Evolutionary conservation across 2,797 vertebrate species (phyloP).

Genomic region (Enteromius mattozi): DNA sequence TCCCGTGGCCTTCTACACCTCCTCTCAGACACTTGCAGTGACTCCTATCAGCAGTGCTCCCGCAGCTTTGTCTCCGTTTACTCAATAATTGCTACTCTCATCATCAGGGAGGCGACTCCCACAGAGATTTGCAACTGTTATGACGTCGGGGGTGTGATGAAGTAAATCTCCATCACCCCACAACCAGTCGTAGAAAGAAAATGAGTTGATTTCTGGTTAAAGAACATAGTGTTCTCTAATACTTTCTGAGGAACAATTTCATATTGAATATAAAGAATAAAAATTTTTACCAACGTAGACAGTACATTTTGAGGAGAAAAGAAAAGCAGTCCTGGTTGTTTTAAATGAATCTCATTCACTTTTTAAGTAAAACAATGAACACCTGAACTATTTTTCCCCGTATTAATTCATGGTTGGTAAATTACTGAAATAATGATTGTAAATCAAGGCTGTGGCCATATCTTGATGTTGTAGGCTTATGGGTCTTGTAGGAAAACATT

Average conservation of each 20-base stretch:
- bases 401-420: neutral
- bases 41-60: conserved; percentile 10
- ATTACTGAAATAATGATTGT: neutral
- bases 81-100: conserved; percentile 30
- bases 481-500: neutral
- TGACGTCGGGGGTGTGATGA: conserved; percentile 16
- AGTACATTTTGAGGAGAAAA: neutral
- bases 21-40: conserved; percentile 11
- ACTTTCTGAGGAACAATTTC: neutral
- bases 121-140: conserved; percentile 16
- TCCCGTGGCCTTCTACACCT: conserved; percentile 13
- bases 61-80: conserved; percentile 17
- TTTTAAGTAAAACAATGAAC: neutral
- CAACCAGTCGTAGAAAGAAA: neutral
- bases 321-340: neutral
- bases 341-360: neutral
- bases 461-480: too few relatives aligned
- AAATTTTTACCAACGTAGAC: neutral
- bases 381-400: neutral
- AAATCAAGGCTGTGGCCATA: neutral
- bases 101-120: neutral
- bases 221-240: neutral
- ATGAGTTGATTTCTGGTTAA: neutral
- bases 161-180: conserved; percentile 3
- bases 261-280: neutral